Evolutionary conservation across 2,888 invertebrate species (phyloP), one percentile per base, ranked within the genome.

Genomic region (Elysia crispata): DNA sequence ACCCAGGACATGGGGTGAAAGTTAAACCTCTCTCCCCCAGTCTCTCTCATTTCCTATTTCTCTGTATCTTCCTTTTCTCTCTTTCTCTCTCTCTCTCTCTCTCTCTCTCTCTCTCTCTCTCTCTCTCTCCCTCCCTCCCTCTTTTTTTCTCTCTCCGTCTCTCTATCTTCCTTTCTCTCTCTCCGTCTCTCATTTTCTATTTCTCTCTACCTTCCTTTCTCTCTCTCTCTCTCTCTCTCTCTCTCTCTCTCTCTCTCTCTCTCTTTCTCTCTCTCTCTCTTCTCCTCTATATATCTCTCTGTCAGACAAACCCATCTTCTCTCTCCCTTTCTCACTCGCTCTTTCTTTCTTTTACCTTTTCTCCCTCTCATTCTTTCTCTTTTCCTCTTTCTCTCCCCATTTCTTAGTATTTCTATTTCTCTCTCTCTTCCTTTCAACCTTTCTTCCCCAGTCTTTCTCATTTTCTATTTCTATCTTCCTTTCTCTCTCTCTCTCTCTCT

Each of bases 51-150:
- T n/a, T n/a, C n/a, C n/a, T n/a, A n/a, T n/a, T n/a, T n/a, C n/a
- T n/a, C n/a, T n/a, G n/a, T n/a, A n/a, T n/a, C n/a, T n/a, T n/a
- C n/a, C n/a, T n/a, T n/a, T 41, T 41, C 41, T 41, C 11, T 41
- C 41, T 11, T 41, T 41, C 81, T 54, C 69, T 62, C 70, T 20
- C 70, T 74, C 66, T 75, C 81, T 79, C 79, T 80, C 67, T 82
- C 83, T 77, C 80, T 82, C 79, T 80, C 74, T 81, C 83, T 80
- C 76, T 83, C 78, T 74, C 79, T 78, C 82, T 57, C 72, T 76
- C 82, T 76, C 80, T 81, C 80, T 76, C 80, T 81, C 80, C 50
- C 80, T 77, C 31, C 33, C 76, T 76, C 67, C 8, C 76, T 76
- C 76, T 67, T 49, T 74, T 69, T 31, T 67, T 72, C 76, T 76